Conservation (phyloP, 2,888 invertebrate species). For the Nineta flava region DNA sequence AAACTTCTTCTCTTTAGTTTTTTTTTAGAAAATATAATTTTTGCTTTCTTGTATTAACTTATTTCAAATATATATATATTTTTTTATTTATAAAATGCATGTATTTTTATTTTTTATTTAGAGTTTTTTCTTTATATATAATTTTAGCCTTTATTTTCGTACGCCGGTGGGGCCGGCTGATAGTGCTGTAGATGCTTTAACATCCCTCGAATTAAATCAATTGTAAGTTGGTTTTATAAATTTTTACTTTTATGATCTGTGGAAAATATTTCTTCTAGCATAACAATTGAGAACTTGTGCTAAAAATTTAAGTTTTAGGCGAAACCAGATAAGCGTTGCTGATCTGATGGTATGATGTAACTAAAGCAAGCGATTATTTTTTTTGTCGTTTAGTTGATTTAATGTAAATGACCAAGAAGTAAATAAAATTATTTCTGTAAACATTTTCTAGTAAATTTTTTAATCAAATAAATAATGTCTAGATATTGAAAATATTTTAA, state of each 20-base stretch:
- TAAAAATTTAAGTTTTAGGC: background rate
- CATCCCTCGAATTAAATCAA: slow-evolving; percentile 1
- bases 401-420: no score
- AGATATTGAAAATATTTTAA: no score
- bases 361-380: no score
- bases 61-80: background rate
- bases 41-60: background rate
- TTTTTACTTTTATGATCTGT: background rate
- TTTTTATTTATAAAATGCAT: background rate
- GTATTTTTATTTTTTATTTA: background rate
- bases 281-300: background rate
- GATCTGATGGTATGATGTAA: no score
- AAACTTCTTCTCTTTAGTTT: no score
- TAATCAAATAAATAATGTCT: no score
- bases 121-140: background rate
- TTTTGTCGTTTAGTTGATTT: no score
- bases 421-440: no score
- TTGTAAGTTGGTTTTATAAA: background rate
- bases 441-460: no score
- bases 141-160: background rate
- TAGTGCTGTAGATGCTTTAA: background rate
- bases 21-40: background rate
- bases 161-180: background rate
- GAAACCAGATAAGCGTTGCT: no score
- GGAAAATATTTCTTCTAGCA: background rate